Base-by-base conservation (phyloP, 2,888 invertebrate genomes). In the Cerceris rybyensis region DNA sequence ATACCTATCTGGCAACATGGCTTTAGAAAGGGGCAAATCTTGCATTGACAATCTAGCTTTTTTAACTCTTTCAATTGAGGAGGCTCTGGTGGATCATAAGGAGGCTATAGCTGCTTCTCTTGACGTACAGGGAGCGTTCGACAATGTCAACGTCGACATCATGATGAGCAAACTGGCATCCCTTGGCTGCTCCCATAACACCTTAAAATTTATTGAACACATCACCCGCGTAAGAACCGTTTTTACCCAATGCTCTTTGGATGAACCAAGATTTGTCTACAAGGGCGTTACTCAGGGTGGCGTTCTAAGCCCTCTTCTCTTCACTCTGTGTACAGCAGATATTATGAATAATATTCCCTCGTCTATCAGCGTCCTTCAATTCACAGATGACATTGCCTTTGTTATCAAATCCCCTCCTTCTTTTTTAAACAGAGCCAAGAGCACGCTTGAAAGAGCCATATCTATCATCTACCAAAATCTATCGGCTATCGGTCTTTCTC, bases 1-100 rank as follows among this genome's bases (percentile, higher is more conserved):
- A 17, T 52, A 8, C 60, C 68, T 7, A 0, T 7, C 16, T 17
- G 7, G 7, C 58, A 74, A n/a, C n/a, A 41, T 0, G 57, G 58
- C 0, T 74, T 74, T 11, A 49, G 73, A 13, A 61, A 17, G n/a
- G 41, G 72, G 61, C 5, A 67, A 49, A 67, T 67, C 67, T 4
- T 57, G 61, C 14, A 2, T 42, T 0, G 49, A 63, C 9, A 73
- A 73, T 8, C 4, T 61, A 0, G 1, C 16, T 0, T 55, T 61
- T 0, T 13, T 67, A 13, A 17, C 7, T 0, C 1, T 57, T 5
- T 55, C 55, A 9, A 9, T 73, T 8, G 17, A 67, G 0, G 49
- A 71, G 16, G 49, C 43, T 0, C 6, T 60, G 7, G n/a, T 6
- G 4, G 41, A 52, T 2, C 16, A 52, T 0, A 52, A 42, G 11